Conservation (phyloP, 2,113 vertebrate genomes). For the Motacilla tschutschensis region DNA sequence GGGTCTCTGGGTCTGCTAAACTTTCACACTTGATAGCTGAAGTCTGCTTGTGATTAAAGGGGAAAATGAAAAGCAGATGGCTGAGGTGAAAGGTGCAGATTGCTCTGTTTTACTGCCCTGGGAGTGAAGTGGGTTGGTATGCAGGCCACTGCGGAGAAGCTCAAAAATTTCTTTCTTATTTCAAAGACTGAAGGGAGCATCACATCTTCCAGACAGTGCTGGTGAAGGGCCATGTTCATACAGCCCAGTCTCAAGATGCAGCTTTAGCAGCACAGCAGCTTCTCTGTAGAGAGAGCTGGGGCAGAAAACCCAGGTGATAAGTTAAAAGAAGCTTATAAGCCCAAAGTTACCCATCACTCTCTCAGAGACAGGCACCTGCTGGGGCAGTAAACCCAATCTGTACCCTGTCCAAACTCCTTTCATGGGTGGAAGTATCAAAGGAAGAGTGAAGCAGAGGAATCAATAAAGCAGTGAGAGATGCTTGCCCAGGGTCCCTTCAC, state of each 20-base stretch:
- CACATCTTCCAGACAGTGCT: not conserved
- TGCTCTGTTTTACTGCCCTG: not conserved
- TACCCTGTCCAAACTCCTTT: not conserved
- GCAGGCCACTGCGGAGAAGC: not conserved
- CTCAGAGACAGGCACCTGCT: not conserved
- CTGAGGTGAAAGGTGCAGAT: slow-evolving; percentile 43
- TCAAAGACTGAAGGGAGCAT: not conserved
- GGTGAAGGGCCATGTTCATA: not conserved
- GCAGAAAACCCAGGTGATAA: not conserved
- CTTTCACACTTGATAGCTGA: not conserved
- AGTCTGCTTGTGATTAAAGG: slow-evolving; percentile 47
- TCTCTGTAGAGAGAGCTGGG: not conserved
- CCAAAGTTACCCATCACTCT: not conserved
- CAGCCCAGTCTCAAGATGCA: not conserved
- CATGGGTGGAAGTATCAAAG: not conserved
- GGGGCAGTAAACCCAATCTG: not conserved
- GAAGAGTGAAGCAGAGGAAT: not conserved
- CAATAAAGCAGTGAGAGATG: not conserved
- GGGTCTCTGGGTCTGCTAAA: slow-evolving; percentile 17
- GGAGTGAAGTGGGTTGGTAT: not conserved
- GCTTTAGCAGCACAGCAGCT: not conserved
- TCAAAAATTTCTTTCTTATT: not conserved
- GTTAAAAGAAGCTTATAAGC: too few relatives aligned
- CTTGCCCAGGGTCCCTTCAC: not conserved
- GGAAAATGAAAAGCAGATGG: slow-evolving; percentile 41